phyloP scores from a whole-genome alignment of 2,888 invertebrate species.

The Limnephilus rhombicus region DNA sequence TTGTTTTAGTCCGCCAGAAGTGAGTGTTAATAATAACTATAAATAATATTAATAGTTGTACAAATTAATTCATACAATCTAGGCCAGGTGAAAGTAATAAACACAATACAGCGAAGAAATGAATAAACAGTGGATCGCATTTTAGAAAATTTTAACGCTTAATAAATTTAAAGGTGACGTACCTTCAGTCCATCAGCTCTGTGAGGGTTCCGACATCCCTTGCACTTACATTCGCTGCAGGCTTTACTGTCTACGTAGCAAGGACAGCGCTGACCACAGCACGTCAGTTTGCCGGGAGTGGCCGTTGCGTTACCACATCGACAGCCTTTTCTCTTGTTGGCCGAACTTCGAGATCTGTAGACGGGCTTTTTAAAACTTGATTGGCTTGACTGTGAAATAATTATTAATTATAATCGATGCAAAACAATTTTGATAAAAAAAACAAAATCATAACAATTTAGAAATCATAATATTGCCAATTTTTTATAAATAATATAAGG shows the following conservation, averaged over 20 bases:
- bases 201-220: slow-evolving; percentile 95
- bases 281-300: slow-evolving; percentile 92
- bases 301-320: slow-evolving; percentile 94
- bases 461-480: neutral
- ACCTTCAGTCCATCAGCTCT: slow-evolving; percentile 89
- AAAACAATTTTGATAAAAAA: neutral
- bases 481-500: neutral
- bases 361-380: slow-evolving; percentile 76
- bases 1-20: too few species aligned
- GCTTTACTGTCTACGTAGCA: slow-evolving; percentile 95
- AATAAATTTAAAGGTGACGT: slow-evolving; percentile 54
- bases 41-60: neutral
- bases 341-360: slow-evolving; percentile 74
- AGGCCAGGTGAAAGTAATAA: neutral
- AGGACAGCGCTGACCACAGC: slow-evolving; percentile 95
- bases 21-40: too few species aligned
- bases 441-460: neutral
- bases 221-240: slow-evolving; percentile 93
- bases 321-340: slow-evolving; percentile 85
- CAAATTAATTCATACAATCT: neutral
- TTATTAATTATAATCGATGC: neutral
- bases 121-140: neutral
- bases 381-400: slow-evolving; percentile 67
- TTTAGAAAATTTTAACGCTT: neutral
- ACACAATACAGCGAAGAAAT: neutral